Evolutionary conservation across 2,888 invertebrate genomes (phyloP).

Genomic region (Drosophila koepferae): DNA sequence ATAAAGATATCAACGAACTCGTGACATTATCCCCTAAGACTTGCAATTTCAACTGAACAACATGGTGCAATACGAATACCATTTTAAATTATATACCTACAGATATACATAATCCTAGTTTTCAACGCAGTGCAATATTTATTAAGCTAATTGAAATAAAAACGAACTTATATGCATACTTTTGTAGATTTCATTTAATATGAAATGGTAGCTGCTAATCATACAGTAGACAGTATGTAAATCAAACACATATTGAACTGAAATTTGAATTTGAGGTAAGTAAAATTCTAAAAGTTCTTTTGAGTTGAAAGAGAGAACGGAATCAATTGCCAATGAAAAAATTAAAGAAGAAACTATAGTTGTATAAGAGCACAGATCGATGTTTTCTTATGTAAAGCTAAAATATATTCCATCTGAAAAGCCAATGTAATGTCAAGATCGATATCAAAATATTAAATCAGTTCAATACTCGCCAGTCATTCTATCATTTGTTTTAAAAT

Average conservation of each 20-base stretch:
- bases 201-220: no score
- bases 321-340: no score
- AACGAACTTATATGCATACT: constrained; percentile 27
- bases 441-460: no score
- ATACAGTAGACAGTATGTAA: no score
- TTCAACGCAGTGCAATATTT: constrained; percentile 72
- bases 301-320: no score
- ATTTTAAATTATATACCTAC: constrained; percentile 20
- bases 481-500: no score
- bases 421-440: no score
- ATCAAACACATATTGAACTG: background rate
- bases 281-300: background rate
- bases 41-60: constrained; percentile 30
- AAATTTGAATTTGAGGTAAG: background rate
- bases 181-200: background rate
- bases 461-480: no score
- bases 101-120: constrained; percentile 23
- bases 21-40: constrained; percentile 58
- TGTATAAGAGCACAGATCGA: no score
- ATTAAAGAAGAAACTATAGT: no score
- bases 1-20: constrained; percentile 22
- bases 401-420: no score
- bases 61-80: constrained; percentile 69
- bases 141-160: constrained; percentile 60
- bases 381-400: no score